Percentiles rank a stretch among this genome's conserved stretches.
Evolutionary conservation across 2,888 invertebrate species (phyloP).

Genomic region (Pecten maximus): DNA sequence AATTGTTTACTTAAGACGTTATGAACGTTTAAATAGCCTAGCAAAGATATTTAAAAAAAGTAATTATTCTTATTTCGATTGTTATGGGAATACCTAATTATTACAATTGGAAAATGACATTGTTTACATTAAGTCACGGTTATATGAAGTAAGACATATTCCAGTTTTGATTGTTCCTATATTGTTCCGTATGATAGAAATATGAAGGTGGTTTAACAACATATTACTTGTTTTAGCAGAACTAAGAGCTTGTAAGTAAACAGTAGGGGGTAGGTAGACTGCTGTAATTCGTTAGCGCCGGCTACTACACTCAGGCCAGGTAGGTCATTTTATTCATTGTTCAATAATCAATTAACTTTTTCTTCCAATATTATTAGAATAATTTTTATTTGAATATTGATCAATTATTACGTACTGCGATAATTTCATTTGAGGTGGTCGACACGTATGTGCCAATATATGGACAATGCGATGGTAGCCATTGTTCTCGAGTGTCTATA

Average conservation of each 20-base stretch:
- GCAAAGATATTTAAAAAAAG: background rate
- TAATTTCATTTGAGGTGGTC: background rate
- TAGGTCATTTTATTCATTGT: background rate
- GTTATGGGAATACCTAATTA: background rate
- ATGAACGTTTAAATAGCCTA: background rate
- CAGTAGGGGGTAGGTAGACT: background rate
- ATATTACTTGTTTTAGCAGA: background rate
- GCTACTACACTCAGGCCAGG: background rate
- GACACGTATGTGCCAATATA: background rate
- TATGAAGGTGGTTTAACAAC: background rate
- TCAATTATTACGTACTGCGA: background rate
- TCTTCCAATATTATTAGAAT: background rate
- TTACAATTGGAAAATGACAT: background rate
- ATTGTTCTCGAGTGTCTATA: no score
- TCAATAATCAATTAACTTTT: background rate
- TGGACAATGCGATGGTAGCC: no score
- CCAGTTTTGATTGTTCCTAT: background rate
- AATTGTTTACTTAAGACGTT: no score
- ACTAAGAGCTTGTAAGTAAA: background rate
- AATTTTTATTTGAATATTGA: background rate
- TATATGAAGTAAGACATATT: background rate
- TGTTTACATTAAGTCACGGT: background rate
- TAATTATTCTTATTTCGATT: background rate
- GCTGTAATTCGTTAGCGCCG: background rate
- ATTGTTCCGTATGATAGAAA: background rate